Percentiles rank a stretch among this genome's conserved stretches.
Evolutionary conservation across 2,888 invertebrate genomes (phyloP).

Genomic region (Hyposoter dolosus): DNA sequence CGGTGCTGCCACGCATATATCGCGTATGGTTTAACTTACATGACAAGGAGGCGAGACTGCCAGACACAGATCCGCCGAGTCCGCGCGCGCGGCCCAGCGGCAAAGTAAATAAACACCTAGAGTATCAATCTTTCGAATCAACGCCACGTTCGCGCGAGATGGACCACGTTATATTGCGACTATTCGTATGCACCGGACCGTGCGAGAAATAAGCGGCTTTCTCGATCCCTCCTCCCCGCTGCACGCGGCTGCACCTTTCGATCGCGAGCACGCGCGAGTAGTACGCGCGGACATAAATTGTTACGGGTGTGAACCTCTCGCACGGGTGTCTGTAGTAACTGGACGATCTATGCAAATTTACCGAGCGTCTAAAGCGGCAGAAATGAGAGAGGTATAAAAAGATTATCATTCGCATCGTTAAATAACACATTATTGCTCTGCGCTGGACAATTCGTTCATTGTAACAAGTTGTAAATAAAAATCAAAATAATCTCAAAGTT

Average conservation of each 20-base stretch:
- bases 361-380: conserved; percentile 13
- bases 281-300: conserved; percentile 66
- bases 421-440: too few species aligned
- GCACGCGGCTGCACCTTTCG: conserved; percentile 51
- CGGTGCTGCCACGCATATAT: not conserved
- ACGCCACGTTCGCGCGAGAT: conserved; percentile 17
- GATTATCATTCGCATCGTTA: too few species aligned
- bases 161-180: conserved; percentile 10
- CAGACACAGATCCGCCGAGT: conserved; percentile 9
- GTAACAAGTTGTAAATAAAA: too few species aligned
- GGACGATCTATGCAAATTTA: conserved; percentile 64
- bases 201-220: conserved; percentile 47
- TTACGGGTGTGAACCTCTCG: conserved; percentile 69
- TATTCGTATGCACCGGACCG: conserved; percentile 41
- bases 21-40: not conserved
- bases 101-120: conserved; percentile 29
- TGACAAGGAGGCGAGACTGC: not conserved
- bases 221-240: conserved; percentile 25
- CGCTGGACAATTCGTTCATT: too few species aligned
- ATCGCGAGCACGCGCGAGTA: conserved; percentile 61
- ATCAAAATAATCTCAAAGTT: too few species aligned
- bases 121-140: conserved; percentile 14
- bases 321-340: conserved; percentile 29
- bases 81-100: not conserved
- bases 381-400: conserved; percentile 25